These are phyloP conservation scores for Chymomyza costata DNA, from an alignment of 1,140 invertebrate species.

Conservation along the genomic window DNA sequence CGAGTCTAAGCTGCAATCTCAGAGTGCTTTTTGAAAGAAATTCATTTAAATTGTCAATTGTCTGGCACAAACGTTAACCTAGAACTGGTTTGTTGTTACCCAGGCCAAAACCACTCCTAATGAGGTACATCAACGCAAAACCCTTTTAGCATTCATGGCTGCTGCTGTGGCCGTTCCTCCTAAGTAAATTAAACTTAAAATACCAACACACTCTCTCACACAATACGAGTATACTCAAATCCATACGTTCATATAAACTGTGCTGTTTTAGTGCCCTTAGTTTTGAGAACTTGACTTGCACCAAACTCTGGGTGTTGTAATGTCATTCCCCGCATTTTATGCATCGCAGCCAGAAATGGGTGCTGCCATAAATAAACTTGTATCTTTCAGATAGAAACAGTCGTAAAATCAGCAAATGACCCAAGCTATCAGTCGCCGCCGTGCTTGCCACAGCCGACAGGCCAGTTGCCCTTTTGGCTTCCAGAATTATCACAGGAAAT, in stretches of 20 bases:
- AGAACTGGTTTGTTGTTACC: conserved; percentile 45
- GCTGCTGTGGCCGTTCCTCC: conserved; percentile 33
- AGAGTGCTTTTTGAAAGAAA: conserved; percentile 64
- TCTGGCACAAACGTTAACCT: conserved; percentile 46
- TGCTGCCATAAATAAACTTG: conserved; percentile 65
- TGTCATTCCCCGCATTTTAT: conserved; percentile 67
- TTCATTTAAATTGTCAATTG: conserved; percentile 71
- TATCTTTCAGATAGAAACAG: conserved; percentile 67
- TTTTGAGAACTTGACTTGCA: conserved; percentile 54
- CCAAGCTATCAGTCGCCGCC: conserved; percentile 11
- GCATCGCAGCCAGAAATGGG: conserved; percentile 44
- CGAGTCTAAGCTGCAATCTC: conserved; percentile 58
- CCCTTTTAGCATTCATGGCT: conserved; percentile 63
- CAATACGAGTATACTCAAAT: neutral
- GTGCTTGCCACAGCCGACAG: too few species aligned
- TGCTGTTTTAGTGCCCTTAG: conserved; percentile 44
- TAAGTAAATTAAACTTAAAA: conserved; percentile 65
- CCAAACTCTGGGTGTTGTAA: conserved; percentile 60
- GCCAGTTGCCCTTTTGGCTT: neutral
- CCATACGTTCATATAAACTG: conserved; percentile 25
- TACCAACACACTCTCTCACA: conserved; percentile 42
- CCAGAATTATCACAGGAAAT: neutral
- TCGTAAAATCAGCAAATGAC: conserved; percentile 67
- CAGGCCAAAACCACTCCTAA: conserved; percentile 49
- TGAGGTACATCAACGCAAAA: conserved; percentile 60